Base-by-base conservation (phyloP, 2,113 vertebrate species). In the Odontophorus gujanensis region DNA sequence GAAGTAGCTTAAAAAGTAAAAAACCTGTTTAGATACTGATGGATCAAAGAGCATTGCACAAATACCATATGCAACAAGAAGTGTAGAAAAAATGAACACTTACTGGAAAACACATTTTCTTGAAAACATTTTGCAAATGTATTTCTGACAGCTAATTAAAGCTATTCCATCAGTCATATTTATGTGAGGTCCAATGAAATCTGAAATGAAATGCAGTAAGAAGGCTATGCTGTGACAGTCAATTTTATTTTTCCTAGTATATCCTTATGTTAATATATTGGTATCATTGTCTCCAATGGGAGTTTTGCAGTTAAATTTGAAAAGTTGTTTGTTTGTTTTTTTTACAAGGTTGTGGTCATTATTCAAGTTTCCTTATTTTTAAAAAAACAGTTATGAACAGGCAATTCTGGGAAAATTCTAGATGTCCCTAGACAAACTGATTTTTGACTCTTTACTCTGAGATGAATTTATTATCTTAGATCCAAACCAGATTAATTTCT, bases 81-180 rank as follows among this genome's bases (percentile, higher is more conserved):
- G 57, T 40, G 28, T 36, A 87, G 40, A n/a, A 66, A 88, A 94
- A 93, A 65, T 1, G 0, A 50, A 85, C 1, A 2, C 18, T 87
- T 85, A 42, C 57, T 83, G 90, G 74, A 93, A 95, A 94, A 21
- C 3, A 6, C 17, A 81, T 93, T 92, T 95, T 81, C 61, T 57
- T 5, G 3, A 93, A 92, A 93, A 76, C 76, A 58, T 32, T 14
- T 53, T 84, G 45, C 69, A 89, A 90, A 50, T 50, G 3, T 65
- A 53, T 88, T 95, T 90, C 80, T 97, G 87, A 94, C 94, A 97
- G 90, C 73, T 96, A 95, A 95, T 95, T 93, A 95, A 96, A 95
- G 13, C 12, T 91, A 71, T 92, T 92, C 71, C 65, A 83, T 74
- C 93, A 81, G 79, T 93, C 79, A 72, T 53, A 22, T 92, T 92